Conservation (phyloP, 2,888 invertebrate genomes). For the Cepaea hortensis region DNA sequence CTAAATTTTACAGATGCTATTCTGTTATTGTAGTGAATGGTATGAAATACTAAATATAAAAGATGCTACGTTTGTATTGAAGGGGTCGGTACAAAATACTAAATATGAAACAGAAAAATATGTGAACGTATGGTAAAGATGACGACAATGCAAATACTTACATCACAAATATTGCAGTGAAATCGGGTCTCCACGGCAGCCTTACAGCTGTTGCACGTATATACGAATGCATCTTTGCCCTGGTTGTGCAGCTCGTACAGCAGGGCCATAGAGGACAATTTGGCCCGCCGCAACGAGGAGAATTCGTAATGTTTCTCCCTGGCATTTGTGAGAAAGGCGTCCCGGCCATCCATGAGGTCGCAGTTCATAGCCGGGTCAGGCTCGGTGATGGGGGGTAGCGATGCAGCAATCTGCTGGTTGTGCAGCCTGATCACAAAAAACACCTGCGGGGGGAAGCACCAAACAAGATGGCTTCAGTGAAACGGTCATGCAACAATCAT, state of each 20-base stretch:
- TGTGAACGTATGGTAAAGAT: background rate
- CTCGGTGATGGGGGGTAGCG: conserved; percentile 92
- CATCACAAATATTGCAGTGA: conserved; percentile 96
- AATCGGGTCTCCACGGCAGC: conserved; percentile 95
- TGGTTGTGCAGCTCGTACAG: conserved; percentile 98
- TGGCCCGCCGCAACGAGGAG: conserved; percentile 93
- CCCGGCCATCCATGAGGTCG: conserved; percentile 99
- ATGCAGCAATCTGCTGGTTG: conserved; percentile 94
- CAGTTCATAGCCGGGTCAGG: conserved; percentile 96
- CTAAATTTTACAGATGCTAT: too few species aligned
- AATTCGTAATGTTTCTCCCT: conserved; percentile 99
- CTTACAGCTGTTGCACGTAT: conserved; percentile 98
- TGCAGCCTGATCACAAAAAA: conserved; percentile 99
- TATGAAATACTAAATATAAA: too few species aligned
- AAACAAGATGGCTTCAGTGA: background rate
- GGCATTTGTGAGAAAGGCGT: conserved; percentile 98
- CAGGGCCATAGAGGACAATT: conserved; percentile 97
- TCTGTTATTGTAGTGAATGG: too few species aligned
- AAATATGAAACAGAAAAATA: too few species aligned
- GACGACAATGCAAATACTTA: conserved; percentile 77
- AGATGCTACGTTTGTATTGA: too few species aligned
- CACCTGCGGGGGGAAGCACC: conserved; percentile 79
- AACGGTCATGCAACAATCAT: background rate
- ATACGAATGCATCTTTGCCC: conserved; percentile 97
- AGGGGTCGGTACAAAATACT: too few species aligned